Base-by-base conservation (phyloP, 2,113 vertebrate species). In the Podilymbus podiceps region DNA sequence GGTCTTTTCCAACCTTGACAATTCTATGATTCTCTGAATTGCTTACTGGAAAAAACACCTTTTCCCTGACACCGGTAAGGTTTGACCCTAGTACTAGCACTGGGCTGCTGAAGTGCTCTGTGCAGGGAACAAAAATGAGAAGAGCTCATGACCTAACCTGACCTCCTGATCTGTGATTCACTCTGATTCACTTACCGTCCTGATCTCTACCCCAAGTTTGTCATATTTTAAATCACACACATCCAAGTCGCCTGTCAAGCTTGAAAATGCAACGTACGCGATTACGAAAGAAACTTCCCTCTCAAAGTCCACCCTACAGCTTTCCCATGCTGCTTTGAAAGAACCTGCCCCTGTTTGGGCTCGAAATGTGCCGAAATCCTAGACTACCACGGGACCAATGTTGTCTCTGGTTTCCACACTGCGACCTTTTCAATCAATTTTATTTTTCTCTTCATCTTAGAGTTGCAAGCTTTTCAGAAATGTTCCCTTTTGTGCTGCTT, bases 261-360 rank as follows among this genome's bases (percentile, higher is more conserved):
- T 53, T 78, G 69, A 80, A 74, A 92, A 52, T 3, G 44, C n/a
- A 52, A 47, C 14, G 2, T 5, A 18, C 12, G 1, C 0, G 0
- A 24, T 33, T 63, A 56, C 44, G 75, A 72, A 69, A 44, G 55
- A 47, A 86, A 59, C 12, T 82, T 66, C 27, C 35, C 46, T 40
- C 75, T 79, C 62, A 25, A 52, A 86, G 86, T n/a, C 59, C 28
- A 27, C 62, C 77, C 58, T 24, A 2, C 68, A 55, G 72, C 38
- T 53, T 80, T 88, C 49, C 47, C 3, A 0, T 13, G 2, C 42
- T 46, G 88, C 78, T 83, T 52, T 42, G 67, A 73, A 80, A 62
- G 58, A 76, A 28, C 24, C 46, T 73, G 76, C 16, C n/a, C 30
- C n/a, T 6, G 0, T 55, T 40, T 17, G 53, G 56, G 46, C 63